Evolutionary conservation across 2,888 invertebrate species (phyloP), one percentile per base, ranked within the genome.

Genomic region (Drosophila flavopinicola): DNA sequence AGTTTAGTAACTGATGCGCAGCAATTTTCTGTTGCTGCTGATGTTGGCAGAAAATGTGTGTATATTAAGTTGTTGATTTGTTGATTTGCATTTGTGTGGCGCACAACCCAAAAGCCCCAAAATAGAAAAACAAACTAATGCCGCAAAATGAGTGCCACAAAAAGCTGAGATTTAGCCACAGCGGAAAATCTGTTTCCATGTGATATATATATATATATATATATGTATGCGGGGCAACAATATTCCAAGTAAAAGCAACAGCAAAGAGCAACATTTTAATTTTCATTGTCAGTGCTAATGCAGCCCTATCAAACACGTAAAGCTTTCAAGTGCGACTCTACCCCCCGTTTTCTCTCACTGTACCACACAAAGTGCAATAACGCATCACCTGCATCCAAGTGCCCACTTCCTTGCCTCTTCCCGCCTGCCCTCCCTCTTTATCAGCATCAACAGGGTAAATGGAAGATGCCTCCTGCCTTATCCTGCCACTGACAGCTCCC

Each of bases 61-160:
- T 79, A 79, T 77, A 83, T 83, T 76, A 80, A 82, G 78, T 71
- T 85, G 76, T 68, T 82, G 78, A 79, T 84, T 80, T 77, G 80
- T 63, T 67, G 78, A 80, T 84, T 78, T 78, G 61, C 70, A 80
- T 78, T 60, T 65, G 33, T 44, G 41, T 24, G 27, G 7, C 17
- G 25, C 10, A 15, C 24, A 41, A 30, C 42, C 32, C 32, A 33
- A 54, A 29, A 38, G 10, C 35, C 4, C 15, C 17, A 42, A 30
- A 6, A 15, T 32, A 44, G 35, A 17, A 42, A 32, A 24, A 30
- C 37, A 44, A 32, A 27, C 29, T 17, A 45, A 57, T 49, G 53
- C 51, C 56, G 56, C 53, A 33, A 60, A 77, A 58, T 47, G 53
- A 37, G 30, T 29, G 45, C 64, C 64, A 11, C 58, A 64, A 44